Evolutionary conservation across 2,113 vertebrate species (phyloP).

Genomic region (Octodon degus): DNA sequence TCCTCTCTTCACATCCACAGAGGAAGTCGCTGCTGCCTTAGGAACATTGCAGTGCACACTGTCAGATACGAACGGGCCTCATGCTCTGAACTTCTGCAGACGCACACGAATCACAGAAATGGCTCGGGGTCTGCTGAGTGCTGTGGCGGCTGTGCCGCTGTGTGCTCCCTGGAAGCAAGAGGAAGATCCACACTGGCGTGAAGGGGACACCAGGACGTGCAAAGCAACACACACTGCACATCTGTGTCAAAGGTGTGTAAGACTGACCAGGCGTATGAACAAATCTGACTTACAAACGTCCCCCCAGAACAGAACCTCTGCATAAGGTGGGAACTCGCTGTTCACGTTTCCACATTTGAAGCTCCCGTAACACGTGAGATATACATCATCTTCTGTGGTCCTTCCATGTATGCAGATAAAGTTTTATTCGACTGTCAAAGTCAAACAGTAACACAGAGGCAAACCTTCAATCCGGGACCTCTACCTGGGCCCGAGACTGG

Average conservation of each 20-base stretch:
- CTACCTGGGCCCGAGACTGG: background rate
- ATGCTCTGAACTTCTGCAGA: background rate
- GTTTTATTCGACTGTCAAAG: background rate
- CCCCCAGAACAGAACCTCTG: background rate
- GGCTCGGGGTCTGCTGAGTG: background rate
- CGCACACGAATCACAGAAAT: background rate
- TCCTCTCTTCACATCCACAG: accelerated
- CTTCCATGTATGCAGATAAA: background rate
- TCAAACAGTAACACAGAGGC: background rate
- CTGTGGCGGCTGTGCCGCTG: background rate
- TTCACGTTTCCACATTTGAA: background rate
- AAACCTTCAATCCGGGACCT: background rate
- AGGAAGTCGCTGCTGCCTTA: background rate
- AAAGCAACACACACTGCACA: background rate
- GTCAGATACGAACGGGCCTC: background rate
- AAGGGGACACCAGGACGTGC: background rate
- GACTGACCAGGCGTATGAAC: background rate
- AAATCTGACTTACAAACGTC: background rate
- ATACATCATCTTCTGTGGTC: background rate
- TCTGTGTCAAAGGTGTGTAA: background rate
- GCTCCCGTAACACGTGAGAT: too few species aligned
- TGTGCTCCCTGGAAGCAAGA: background rate
- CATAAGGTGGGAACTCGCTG: background rate
- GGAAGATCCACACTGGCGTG: background rate
- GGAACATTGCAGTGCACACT: background rate